Evolutionary conservation across 2,797 vertebrate species (phyloP).

Genomic region (Hypotaenidia philippensis): DNA sequence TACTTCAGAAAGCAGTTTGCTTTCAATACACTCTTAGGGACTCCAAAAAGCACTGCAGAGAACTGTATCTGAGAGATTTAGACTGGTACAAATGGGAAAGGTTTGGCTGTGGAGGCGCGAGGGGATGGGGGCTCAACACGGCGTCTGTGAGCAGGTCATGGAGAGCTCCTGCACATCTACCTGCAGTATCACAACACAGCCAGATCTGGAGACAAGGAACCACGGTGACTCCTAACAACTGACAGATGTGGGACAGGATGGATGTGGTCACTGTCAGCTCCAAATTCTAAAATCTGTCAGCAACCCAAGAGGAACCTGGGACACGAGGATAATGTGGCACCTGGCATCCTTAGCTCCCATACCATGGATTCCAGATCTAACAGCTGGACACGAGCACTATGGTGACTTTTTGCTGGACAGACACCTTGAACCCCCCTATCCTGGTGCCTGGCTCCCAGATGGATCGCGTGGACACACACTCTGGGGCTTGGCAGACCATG

Average conservation of each 20-base stretch:
- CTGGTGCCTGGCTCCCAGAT: neutral
- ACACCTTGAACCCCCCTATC: accelerated
- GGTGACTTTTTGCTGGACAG: neutral
- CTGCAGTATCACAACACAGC: neutral
- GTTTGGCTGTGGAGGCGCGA: neutral
- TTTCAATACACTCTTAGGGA: neutral
- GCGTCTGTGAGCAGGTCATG: neutral
- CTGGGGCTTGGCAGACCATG: neutral
- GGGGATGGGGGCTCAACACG: accelerated
- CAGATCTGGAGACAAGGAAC: neutral
- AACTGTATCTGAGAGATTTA: neutral
- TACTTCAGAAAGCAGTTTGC: neutral
- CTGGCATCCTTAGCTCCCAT: neutral
- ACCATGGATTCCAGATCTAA: neutral
- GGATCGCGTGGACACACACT: accelerated
- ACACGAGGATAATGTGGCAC: neutral
- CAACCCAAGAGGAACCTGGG: accelerated
- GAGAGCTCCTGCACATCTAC: neutral
- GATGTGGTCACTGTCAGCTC: neutral
- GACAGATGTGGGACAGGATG: neutral
- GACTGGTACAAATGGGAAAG: neutral
- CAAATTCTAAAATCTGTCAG: neutral
- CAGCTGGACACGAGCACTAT: neutral
- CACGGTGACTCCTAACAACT: accelerated
- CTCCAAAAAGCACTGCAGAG: neutral